phyloP scores from a whole-genome alignment of 2,888 invertebrate species.

The Pantelozetes paolii region DNA sequence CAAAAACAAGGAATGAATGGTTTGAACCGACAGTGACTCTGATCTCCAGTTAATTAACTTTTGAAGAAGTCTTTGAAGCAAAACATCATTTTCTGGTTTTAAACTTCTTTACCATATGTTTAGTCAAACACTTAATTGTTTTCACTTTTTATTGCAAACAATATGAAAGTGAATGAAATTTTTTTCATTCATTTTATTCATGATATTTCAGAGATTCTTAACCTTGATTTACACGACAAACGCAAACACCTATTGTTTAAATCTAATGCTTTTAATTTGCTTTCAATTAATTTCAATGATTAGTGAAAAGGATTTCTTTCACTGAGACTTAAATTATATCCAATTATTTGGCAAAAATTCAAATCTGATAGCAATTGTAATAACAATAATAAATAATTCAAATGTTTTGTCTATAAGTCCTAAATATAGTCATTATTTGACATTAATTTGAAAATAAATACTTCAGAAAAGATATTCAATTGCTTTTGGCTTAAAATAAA shows the following conservation, averaged over 20 bases:
- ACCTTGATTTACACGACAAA: conserved; percentile 2
- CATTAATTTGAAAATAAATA: too few species aligned
- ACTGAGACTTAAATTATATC: too few species aligned
- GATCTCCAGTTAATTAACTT: conserved; percentile 6
- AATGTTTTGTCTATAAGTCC: too few species aligned
- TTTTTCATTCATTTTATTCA: neutral
- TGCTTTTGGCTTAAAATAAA: too few species aligned
- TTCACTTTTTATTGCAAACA: neutral
- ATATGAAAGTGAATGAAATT: conserved; percentile 2
- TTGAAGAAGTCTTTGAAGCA: neutral
- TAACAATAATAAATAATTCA: too few species aligned
- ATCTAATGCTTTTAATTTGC: too few species aligned
- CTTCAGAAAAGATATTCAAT: too few species aligned
- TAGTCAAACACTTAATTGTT: neutral
- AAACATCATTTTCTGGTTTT: neutral
- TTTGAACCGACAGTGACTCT: neutral
- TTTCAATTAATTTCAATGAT: too few species aligned
- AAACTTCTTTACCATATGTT: neutral
- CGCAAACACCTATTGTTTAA: neutral
- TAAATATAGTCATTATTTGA: too few species aligned
- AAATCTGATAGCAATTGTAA: too few species aligned
- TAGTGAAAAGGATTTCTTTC: too few species aligned
- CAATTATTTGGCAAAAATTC: too few species aligned
- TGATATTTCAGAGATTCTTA: neutral
- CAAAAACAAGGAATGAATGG: neutral